Evolutionary conservation across 2,888 invertebrate species (phyloP), one percentile per base, ranked within the genome.

Genomic region (Eubasilissa splendida): DNA sequence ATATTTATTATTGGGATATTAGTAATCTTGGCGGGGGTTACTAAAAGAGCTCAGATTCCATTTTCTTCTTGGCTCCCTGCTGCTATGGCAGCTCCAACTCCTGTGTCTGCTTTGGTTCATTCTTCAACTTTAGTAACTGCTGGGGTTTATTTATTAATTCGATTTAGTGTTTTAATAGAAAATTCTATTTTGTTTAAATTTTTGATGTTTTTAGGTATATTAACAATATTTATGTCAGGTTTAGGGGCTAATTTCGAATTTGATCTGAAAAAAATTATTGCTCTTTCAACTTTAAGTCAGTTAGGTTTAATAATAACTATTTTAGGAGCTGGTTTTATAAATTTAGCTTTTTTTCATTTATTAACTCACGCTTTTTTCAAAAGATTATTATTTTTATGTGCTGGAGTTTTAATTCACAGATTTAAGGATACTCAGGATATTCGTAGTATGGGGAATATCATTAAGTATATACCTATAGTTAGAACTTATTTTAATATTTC

Each of bases 11-110:
- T 91, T 87, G 86, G 86, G 0, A 9, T 84, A n/a, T 88, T 92
- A 85, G 86, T 91, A 83, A 88, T 89, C 86, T 87, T 91, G 84
- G 93, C 93, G 0, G 90, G 92, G 76, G 92, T 94, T 89, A 95
- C 95, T 82, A 95, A 95, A 88, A 95, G 95, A 84, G 95, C 95
- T 86, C 95, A 95, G 88, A 92, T 95, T 91, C 95, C 95, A 70
- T 96, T 95, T 93, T 94, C 94, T 83, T 91, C 94, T 68, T 95
- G 95, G 85, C 87, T 95, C 73, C 95, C 95, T 0, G 93, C 93
- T 0, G 95, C 95, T 65, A 95, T 95, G 88, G 93, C 94, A 0
- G 95, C 95, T 66, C 95, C 95, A 56, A 95, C 95, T 0, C 95
- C 95, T 10, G 93, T 95, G 79, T 94, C 94, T n/a, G 91, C 94